Percentiles rank a stretch among this genome's conserved stretches.
These are phyloP conservation scores for Zygothrica quintamaculata DNA, from an alignment of 2,888 invertebrate species.

Conservation along the genomic window DNA sequence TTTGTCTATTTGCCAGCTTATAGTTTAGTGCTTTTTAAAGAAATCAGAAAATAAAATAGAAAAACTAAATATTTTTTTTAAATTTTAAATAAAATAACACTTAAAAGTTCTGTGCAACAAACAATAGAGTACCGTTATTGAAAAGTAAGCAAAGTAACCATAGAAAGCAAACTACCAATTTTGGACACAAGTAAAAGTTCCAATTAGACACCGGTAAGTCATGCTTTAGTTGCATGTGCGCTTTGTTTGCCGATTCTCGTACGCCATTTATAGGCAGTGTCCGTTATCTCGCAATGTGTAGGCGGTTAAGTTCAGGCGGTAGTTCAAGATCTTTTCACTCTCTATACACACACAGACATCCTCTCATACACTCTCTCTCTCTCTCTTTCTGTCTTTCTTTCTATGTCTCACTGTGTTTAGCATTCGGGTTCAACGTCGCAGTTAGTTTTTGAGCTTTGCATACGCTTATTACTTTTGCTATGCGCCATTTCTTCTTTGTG, in stretches of 20 bases:
- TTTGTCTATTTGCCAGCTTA: constrained; percentile 29
- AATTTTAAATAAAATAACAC: constrained; percentile 15
- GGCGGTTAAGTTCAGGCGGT: constrained; percentile 23
- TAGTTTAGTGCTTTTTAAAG: constrained; percentile 6
- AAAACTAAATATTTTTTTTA: too few species aligned
- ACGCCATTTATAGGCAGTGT: constrained; percentile 61
- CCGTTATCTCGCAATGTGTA: constrained; percentile 63
- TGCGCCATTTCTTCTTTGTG: constrained; percentile 2
- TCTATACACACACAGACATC: too few species aligned
- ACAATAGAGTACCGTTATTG: too few species aligned
- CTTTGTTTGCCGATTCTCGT: constrained; percentile 37
- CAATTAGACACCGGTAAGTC: constrained; percentile 65
- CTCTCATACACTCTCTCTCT: not conserved
- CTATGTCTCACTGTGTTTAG: not conserved
- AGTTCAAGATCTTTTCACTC: constrained; percentile 9
- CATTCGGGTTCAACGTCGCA: constrained; percentile 50
- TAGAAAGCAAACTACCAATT: not conserved
- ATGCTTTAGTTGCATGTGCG: constrained; percentile 48
- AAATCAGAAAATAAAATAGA: too few species aligned
- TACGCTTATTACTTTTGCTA: constrained; percentile 39
- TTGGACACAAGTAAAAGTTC: constrained; percentile 4
- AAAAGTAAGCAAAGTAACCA: not conserved
- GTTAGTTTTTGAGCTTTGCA: constrained; percentile 50
- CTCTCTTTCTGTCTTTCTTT: not conserved
- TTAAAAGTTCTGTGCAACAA: not conserved